Percentiles rank a stretch among this genome's conserved stretches.
These are phyloP conservation scores for Catostomus latipinnis DNA, from an alignment of 2,797 vertebrate species.

Conservation along the genomic window DNA sequence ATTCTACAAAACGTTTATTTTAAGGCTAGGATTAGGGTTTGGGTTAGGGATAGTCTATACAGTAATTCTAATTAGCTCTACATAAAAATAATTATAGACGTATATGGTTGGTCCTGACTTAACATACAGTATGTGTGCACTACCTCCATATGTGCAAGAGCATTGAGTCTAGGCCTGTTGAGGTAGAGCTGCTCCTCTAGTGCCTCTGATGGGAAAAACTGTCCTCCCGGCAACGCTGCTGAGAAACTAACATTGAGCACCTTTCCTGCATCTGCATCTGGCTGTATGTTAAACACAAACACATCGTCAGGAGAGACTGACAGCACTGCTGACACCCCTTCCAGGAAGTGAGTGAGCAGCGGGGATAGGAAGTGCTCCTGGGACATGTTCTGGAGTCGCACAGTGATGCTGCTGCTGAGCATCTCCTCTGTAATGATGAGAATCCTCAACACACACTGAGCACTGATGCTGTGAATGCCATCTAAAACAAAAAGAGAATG, in stretches of 20 bases:
- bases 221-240: slow-evolving; percentile 84
- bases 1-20: too few species aligned
- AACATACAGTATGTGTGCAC: not conserved
- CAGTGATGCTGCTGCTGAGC: slow-evolving; percentile 95
- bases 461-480: slow-evolving; percentile 91
- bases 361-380: slow-evolving; percentile 98
- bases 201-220: slow-evolving; percentile 94
- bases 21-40: too few species aligned
- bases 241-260: slow-evolving; percentile 97
- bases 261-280: slow-evolving; percentile 86
- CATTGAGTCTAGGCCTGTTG: slow-evolving; percentile 89
- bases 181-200: slow-evolving; percentile 98
- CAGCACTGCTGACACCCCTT: slow-evolving; percentile 92
- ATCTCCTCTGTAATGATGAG: slow-evolving; percentile 97
- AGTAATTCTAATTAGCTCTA: too few species aligned
- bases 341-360: slow-evolving; percentile 87
- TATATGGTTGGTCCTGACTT: too few species aligned
- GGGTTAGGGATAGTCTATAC: too few species aligned
- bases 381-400: slow-evolving; percentile 98
- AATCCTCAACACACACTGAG: slow-evolving; percentile 91
- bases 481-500: slow-evolving; percentile 74
- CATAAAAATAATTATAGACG: too few species aligned
- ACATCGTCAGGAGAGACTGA: slow-evolving; percentile 91
- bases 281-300: slow-evolving; percentile 98
- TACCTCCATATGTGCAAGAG: slow-evolving; percentile 91